These are phyloP conservation scores for Drosophila busckii DNA, from an alignment of 1,140 invertebrate species.

Conservation along the genomic window DNA sequence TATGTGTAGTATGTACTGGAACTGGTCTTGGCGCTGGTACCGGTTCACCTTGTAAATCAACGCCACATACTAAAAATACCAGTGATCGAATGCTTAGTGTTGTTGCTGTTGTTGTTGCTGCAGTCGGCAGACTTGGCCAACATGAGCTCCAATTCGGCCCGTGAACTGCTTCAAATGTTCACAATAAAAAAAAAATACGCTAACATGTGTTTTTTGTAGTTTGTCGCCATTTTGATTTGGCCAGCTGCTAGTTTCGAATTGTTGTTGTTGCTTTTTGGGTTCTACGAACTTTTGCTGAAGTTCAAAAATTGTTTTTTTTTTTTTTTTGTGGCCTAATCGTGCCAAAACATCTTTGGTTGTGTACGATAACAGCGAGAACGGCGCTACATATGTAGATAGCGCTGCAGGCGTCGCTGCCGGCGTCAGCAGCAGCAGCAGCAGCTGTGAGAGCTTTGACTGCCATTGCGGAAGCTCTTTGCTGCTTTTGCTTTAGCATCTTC, in stretches of 20 bases:
- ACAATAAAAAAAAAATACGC: conserved; percentile 1
- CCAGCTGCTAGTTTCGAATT: conserved; percentile 1
- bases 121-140: conserved; percentile 42
- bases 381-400: too few relatives aligned
- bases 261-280: conserved; percentile 15
- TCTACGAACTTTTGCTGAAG: conserved; percentile 43
- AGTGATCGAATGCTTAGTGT: conserved; percentile 21
- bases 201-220: too few relatives aligned
- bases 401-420: too few relatives aligned
- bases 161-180: conserved; percentile 33
- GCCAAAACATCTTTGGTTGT: conserved; percentile 18
- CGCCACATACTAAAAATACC: conserved; percentile 44
- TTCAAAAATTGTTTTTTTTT: too few relatives aligned
- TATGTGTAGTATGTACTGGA: conserved; percentile 32
- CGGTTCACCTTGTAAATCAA: conserved; percentile 44
- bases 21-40: conserved; percentile 39
- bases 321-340: conserved; percentile 32
- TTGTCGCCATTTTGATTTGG: conserved; percentile 40
- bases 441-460: too few relatives aligned
- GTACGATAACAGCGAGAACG: conserved; percentile 42
- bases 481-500: background rate
- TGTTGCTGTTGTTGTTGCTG: conserved; percentile 18
- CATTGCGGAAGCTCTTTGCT: conserved; percentile 33
- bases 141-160: conserved; percentile 15
- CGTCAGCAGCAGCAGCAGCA: too few relatives aligned